Conservation (phyloP, 2,797 vertebrate species). For the Heteromormyrus szaboi region DNA sequence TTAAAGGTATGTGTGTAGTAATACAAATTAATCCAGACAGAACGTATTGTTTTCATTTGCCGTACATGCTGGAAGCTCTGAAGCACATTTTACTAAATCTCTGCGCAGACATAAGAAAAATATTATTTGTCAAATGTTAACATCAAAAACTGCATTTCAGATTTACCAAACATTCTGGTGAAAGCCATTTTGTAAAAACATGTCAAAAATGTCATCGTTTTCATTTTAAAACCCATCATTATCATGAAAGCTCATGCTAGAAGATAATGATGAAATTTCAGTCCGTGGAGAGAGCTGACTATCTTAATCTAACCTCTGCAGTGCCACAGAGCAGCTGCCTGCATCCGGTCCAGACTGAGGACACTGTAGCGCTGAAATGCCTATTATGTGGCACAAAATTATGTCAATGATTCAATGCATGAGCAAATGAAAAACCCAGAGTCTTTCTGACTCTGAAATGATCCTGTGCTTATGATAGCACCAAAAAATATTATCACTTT, state of each 20-base stretch:
- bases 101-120: neutral
- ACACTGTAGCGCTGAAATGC: neutral
- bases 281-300: neutral
- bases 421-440: neutral
- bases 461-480: neutral
- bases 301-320: neutral
- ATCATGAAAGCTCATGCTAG: conserved; percentile 3
- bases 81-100: neutral
- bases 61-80: neutral
- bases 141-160: neutral
- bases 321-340: neutral
- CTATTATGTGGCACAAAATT: neutral
- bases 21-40: neutral
- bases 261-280: conserved; percentile 5
- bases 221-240: neutral
- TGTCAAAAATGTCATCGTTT: neutral
- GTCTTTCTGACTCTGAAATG: neutral
- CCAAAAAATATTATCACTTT: neutral
- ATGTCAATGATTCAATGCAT: neutral
- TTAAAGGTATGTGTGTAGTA: neutral
- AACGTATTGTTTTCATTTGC: neutral
- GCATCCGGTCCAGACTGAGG: neutral
- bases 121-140: neutral
- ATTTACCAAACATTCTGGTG: neutral
- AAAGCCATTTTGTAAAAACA: neutral